Percentiles rank a stretch among this genome's conserved stretches.
phyloP scores from a whole-genome alignment of 2,113 vertebrate species.

The Mormyrus iriodes region DNA sequence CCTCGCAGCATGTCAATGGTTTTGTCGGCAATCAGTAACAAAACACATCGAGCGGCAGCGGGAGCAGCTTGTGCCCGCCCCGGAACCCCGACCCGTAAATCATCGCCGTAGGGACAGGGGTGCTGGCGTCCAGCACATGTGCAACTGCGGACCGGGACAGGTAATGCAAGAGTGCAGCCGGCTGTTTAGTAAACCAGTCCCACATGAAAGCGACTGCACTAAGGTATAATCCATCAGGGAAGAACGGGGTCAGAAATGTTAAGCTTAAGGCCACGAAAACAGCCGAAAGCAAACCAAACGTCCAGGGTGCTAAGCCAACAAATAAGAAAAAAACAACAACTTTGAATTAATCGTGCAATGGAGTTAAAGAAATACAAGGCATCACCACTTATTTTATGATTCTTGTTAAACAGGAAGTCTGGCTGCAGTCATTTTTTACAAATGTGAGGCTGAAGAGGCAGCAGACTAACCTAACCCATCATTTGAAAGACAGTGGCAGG shows the following conservation, averaged over 20 bases:
- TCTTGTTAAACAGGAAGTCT: not conserved
- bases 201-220: not conserved
- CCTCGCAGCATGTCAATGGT: slow-evolving; percentile 46
- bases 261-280: not conserved
- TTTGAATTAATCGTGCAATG: not conserved
- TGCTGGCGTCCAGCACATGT: not conserved
- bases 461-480: not conserved
- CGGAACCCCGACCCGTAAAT: slow-evolving; percentile 2
- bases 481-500: not conserved
- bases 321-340: not conserved
- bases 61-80: slow-evolving; percentile 58
- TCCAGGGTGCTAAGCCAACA: not conserved
- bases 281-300: not conserved
- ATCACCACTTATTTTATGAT: not conserved
- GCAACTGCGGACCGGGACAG: not conserved
- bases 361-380: not conserved
- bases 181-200: not conserved
- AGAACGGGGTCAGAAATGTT: not conserved
- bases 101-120: too few relatives aligned
- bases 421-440: not conserved
- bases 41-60: slow-evolving; percentile 55
- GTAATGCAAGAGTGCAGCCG: not conserved
- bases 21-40: slow-evolving; percentile 52
- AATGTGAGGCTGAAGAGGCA: not conserved
- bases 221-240: not conserved